Evolutionary conservation across 2,113 vertebrate species (phyloP).

Genomic region (Cyprinodon variegatus): DNA sequence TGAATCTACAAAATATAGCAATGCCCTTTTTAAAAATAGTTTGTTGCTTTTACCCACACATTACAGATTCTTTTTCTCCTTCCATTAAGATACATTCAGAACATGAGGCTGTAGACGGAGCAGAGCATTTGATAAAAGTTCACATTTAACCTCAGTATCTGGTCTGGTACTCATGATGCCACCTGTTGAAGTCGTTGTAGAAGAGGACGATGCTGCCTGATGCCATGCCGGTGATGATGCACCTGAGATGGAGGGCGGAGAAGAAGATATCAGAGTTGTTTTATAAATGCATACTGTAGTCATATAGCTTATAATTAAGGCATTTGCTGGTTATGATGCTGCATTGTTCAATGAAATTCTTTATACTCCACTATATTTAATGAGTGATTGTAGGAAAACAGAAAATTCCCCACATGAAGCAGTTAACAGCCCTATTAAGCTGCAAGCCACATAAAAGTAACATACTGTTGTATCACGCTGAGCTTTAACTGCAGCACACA

Average conservation of each 20-base stretch:
- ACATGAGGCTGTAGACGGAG: conserved; percentile 82
- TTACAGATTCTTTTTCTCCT: conserved; percentile 50
- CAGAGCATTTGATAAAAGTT: conserved; percentile 57
- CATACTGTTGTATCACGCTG: no score
- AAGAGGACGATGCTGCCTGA: conserved; percentile 98
- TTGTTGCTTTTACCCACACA: conserved; percentile 82
- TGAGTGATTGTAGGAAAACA: no score
- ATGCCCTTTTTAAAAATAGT: conserved; percentile 94
- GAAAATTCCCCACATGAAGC: not conserved
- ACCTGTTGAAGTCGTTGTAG: conserved; percentile 98
- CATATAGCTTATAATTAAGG: no score
- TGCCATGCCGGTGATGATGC: conserved; percentile 96
- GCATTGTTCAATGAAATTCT: not conserved
- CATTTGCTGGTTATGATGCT: not conserved
- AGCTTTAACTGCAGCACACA: no score
- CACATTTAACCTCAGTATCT: conserved; percentile 85
- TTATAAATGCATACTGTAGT: not conserved
- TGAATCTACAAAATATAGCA: conserved; percentile 98
- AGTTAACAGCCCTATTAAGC: not conserved
- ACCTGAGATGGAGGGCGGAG: conserved; percentile 76
- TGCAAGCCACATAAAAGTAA: not conserved
- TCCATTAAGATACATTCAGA: conserved; percentile 77
- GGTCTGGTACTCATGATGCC: conserved; percentile 98
- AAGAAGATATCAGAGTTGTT: not conserved
- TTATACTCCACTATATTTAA: no score